Percentiles rank a stretch among this genome's conserved stretches.
phyloP scores from a whole-genome alignment of 2,888 invertebrate species.

The Trilocha varians region DNA sequence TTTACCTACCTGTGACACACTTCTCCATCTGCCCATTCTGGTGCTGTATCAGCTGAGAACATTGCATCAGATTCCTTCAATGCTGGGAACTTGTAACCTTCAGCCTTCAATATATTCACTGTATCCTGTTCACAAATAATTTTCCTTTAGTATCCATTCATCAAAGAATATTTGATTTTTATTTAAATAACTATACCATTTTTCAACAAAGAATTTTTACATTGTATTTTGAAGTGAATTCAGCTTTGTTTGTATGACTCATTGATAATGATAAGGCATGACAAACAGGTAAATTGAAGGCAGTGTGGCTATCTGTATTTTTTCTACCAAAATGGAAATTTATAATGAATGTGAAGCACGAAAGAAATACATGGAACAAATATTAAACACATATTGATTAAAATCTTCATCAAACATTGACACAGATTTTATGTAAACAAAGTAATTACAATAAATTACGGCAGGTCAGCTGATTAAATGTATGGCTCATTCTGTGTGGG shows the following conservation, averaged over 20 bases:
- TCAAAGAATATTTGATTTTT: too few species aligned
- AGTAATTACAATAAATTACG: conserved; percentile 21
- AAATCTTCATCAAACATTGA: conserved; percentile 21
- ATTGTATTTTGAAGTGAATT: not conserved
- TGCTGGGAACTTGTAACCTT: conserved; percentile 92
- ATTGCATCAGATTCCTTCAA: conserved; percentile 98
- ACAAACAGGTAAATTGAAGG: not conserved
- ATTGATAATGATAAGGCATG: conserved; percentile 2
- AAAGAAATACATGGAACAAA: too few species aligned
- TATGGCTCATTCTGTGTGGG: conserved; percentile 12
- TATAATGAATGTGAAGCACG: too few species aligned
- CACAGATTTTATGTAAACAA: conserved; percentile 26
- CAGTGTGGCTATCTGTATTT: not conserved
- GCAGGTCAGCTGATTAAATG: conserved; percentile 23
- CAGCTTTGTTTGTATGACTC: conserved; percentile 4
- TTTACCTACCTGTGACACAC: conserved; percentile 82
- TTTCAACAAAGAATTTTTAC: not conserved
- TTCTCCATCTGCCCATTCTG: conserved; percentile 97
- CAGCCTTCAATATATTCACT: conserved; percentile 93
- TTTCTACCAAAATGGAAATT: not conserved
- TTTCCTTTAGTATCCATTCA: too few species aligned
- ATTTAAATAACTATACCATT: not conserved
- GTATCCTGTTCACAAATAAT: conserved; percentile 79
- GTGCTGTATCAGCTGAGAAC: conserved; percentile 97
- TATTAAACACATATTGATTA: not conserved